phyloP scores from a whole-genome alignment of 2,888 invertebrate genomes.

The Gastrophysa polygoni region DNA sequence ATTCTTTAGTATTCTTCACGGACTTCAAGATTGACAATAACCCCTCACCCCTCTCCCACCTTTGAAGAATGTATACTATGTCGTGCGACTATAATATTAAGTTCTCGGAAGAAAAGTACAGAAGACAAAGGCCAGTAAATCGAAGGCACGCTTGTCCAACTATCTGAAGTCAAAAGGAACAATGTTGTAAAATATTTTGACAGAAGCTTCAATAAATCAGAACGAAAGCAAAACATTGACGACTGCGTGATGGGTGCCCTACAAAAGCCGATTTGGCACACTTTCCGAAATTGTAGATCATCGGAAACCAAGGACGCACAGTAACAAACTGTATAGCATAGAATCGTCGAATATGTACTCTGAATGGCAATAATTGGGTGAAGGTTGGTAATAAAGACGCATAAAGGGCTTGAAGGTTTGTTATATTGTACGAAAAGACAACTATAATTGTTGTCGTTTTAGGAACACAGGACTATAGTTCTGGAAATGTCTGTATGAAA shows the following conservation, averaged over 20 bases:
- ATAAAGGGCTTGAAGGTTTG: constrained; percentile 4
- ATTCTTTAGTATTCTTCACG: neutral
- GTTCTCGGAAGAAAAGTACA: neutral
- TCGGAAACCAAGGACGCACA: constrained; percentile 1
- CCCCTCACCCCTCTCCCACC: neutral
- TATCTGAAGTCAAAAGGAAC: constrained; percentile 15
- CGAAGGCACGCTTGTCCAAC: constrained; percentile 19
- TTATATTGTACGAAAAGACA: too few species aligned
- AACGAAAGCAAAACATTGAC: constrained; percentile 23
- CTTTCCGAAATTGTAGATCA: constrained; percentile 12
- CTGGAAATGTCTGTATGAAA: too few species aligned
- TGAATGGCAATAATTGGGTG: constrained; percentile 10
- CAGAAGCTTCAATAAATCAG: constrained; percentile 24
- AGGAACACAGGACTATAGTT: too few species aligned
- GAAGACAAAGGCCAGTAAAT: constrained; percentile 4
- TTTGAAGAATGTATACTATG: neutral
- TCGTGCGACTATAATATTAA: neutral
- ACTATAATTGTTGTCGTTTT: too few species aligned
- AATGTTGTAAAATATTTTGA: constrained; percentile 29
- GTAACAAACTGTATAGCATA: constrained; percentile 3
- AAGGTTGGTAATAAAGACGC: constrained; percentile 7
- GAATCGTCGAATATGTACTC: neutral
- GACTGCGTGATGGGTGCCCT: constrained; percentile 15
- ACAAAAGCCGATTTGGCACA: constrained; percentile 22
- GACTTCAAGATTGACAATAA: neutral